Evolutionary conservation across 2,797 vertebrate species (phyloP).

Genomic region (Siniperca scherzeri): DNA sequence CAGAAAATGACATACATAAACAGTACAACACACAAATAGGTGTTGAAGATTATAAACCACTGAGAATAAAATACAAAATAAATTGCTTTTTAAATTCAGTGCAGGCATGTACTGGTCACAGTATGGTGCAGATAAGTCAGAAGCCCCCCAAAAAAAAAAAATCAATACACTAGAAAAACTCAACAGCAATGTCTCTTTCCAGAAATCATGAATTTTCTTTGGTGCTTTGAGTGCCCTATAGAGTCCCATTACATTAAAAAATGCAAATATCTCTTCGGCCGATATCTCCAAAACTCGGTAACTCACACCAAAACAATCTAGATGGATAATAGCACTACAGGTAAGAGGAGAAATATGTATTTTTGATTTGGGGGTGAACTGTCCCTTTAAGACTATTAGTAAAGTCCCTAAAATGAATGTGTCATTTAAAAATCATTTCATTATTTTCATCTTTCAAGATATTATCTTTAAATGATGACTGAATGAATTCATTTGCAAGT

Average conservation of each 20-base stretch:
- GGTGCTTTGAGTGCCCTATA: no score
- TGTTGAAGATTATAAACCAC: conserved; percentile 59
- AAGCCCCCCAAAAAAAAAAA: not conserved
- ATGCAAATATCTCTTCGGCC: no score
- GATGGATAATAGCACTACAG: no score
- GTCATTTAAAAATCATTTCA: not conserved
- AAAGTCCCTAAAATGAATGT: not conserved
- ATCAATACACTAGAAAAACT: no score
- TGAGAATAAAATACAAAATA: conserved; percentile 60
- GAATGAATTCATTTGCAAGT: not conserved
- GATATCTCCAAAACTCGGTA: no score
- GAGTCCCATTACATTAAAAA: no score
- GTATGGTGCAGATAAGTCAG: not conserved
- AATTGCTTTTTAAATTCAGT: conserved; percentile 50
- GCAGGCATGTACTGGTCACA: not conserved
- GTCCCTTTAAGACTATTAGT: not conserved
- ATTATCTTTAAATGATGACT: not conserved
- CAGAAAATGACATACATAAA: conserved; percentile 53
- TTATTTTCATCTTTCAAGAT: not conserved
- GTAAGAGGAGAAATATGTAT: no score
- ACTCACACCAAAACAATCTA: no score
- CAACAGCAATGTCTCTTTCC: no score
- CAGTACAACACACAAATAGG: conserved; percentile 40
- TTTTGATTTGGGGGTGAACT: no score
- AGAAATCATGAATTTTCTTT: no score